Percentiles rank a stretch among this genome's conserved stretches.
phyloP scores from a whole-genome alignment of 1,140 invertebrate genomes.

The Zaprionus nigranus region DNA sequence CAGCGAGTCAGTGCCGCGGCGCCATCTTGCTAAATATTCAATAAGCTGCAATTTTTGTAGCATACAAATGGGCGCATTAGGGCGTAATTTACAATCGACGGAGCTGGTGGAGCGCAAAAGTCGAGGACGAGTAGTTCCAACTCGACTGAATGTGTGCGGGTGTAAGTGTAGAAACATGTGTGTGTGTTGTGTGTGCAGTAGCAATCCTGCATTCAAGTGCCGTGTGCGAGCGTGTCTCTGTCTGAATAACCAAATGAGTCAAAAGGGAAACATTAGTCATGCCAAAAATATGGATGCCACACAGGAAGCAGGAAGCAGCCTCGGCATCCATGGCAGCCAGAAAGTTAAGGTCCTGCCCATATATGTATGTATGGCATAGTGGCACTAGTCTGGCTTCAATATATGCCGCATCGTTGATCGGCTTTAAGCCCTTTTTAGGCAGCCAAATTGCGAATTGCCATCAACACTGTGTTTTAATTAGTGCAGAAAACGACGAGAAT shows the following conservation, averaged over 20 bases:
- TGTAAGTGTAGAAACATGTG: conserved; percentile 9
- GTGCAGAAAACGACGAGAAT: conserved; percentile 46
- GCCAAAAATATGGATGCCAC: conserved; percentile 38
- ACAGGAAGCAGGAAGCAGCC: conserved; percentile 20
- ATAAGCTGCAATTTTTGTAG: conserved; percentile 82
- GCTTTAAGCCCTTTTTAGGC: conserved; percentile 45
- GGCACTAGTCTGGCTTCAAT: background rate
- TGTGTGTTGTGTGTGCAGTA: conserved; percentile 16
- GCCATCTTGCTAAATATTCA: conserved; percentile 75
- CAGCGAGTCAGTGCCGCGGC: background rate
- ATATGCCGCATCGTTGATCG: conserved; percentile 19
- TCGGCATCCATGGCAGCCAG: background rate
- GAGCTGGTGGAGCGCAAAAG: conserved; percentile 46
- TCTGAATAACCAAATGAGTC: conserved; percentile 74
- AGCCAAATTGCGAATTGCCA: conserved; percentile 63
- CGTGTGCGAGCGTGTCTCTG: conserved; percentile 12
- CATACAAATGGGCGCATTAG: conserved; percentile 83
- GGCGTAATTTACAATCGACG: conserved; percentile 80
- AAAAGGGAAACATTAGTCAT: conserved; percentile 82
- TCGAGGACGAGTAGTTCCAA: conserved; percentile 48
- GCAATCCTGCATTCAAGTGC: conserved; percentile 31
- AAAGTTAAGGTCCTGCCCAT: background rate
- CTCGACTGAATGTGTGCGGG: conserved; percentile 21
- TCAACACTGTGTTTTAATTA: conserved; percentile 77
- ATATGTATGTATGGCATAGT: background rate